phyloP scores from a whole-genome alignment of 2,113 vertebrate species.

The Diadophis punctatus region DNA sequence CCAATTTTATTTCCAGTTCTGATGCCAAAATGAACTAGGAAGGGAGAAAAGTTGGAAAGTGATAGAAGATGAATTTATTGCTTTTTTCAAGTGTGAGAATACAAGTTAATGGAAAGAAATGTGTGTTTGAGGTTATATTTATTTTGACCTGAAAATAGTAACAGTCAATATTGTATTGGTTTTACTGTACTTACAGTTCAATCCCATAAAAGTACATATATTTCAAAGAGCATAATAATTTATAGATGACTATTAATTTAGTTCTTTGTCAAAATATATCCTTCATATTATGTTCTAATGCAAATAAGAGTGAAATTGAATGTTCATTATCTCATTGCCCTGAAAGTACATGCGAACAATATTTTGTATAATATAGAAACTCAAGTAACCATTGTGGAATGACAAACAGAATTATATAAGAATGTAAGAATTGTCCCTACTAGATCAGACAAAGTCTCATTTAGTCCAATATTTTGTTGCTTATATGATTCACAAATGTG shows the following conservation, averaged over 20 bases:
- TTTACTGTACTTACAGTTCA: neutral
- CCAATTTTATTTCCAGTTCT: neutral
- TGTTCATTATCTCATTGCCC: neutral
- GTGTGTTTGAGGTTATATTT: neutral
- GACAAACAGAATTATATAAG: neutral
- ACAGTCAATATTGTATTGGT: neutral
- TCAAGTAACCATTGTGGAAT: neutral
- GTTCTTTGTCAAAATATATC: slow-evolving; percentile 21
- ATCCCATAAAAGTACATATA: slow-evolving; percentile 31
- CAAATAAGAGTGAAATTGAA: slow-evolving; percentile 36
- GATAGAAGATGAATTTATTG: neutral
- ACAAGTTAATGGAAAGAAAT: neutral
- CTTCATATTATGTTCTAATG: neutral
- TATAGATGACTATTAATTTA: slow-evolving; percentile 33
- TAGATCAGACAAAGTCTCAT: neutral
- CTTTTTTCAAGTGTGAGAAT: neutral
- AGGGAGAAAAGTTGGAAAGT: neutral
- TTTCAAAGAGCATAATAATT: slow-evolving; percentile 26
- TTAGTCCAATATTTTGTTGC: neutral
- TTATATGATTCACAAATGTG: neutral
- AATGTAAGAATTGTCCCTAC: neutral
- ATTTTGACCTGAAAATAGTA: neutral
- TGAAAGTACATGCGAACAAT: neutral
- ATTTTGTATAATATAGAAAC: neutral
- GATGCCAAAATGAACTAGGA: neutral